Percentiles rank a stretch among this genome's conserved stretches.
Evolutionary conservation across 1,140 invertebrate species (phyloP).

Genomic region (Chironomus striatipennis): DNA sequence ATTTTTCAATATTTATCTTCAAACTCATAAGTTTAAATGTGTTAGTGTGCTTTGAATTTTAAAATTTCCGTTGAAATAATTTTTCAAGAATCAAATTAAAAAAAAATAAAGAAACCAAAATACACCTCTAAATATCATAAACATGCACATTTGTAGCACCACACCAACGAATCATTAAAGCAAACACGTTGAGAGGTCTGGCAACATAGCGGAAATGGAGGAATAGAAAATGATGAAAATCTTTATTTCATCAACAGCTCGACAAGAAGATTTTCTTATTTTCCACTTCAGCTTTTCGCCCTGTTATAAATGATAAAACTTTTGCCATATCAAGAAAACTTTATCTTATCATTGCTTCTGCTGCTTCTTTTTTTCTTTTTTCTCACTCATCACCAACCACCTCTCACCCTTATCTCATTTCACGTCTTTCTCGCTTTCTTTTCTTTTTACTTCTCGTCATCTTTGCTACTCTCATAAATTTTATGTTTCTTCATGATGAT

Average conservation of each 20-base stretch:
- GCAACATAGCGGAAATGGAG: background rate
- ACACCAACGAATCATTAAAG: too few species aligned
- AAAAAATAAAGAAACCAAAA: too few species aligned
- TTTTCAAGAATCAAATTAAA: too few species aligned
- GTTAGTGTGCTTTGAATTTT: too few species aligned
- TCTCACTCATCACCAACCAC: too few species aligned
- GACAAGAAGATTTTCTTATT: slow-evolving; percentile 14
- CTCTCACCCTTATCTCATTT: too few species aligned
- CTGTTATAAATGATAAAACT: slow-evolving; percentile 23
- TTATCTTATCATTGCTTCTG: background rate
- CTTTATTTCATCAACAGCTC: slow-evolving; percentile 16
- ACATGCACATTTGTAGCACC: too few species aligned
- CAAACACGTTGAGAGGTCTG: background rate
- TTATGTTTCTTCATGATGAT: slow-evolving; percentile 19
- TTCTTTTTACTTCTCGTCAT: background rate
- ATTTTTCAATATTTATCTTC: too few species aligned
- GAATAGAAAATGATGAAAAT: background rate
- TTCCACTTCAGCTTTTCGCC: slow-evolving; percentile 13
- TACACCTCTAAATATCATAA: too few species aligned
- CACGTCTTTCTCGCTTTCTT: background rate
- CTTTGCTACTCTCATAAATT: background rate
- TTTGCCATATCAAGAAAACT: slow-evolving; percentile 22
- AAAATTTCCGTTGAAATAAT: too few species aligned
- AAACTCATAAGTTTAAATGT: too few species aligned
- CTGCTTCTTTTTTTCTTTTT: too few species aligned